Evolutionary conservation across 2,797 vertebrate species (phyloP), one percentile per base, ranked within the genome.

Genomic region (Lepilemur septentrionalis): DNA sequence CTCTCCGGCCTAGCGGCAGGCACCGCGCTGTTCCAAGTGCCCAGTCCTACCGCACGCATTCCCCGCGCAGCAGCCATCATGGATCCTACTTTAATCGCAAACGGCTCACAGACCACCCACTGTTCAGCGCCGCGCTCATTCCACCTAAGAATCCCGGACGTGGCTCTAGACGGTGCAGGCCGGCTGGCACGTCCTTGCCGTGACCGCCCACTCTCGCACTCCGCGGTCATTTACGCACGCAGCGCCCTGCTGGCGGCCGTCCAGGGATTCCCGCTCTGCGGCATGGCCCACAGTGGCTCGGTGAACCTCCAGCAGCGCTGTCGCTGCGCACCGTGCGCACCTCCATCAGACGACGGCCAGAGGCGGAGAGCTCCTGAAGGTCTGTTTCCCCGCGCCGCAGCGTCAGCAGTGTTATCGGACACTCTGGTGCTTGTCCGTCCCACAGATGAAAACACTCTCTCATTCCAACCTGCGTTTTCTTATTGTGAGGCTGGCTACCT

Each of bases 241-340:
- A 18, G 25, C 38, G 25, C 41, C 50, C 73, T 46, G 10, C 2
- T 5, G 13, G 23, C 4, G 52, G 25, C 14, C 50, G 46, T 5
- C 5, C 3, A 4, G 48, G 10, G 17, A 46, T 17, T 48, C 12
- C 50, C 23, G 8, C 11, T 20, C 25, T 32, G 43, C 12, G 15
- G 32, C 6, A 7, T 18, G 11, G 9, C 25, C 41, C 18, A 2
- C 20, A 38, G 41, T 0, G 1, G 5, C 5, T 25, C 2, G 1
- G 32, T 18, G 52, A 69, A 41, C 18, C 18, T 48, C 61, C 7
- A 1, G 15, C 30, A 65, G 25, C 17, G 1, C 8, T 23, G 41
- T 18, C 32, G 2, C 48, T 18, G 22, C 50, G 59, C 63, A 32
- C 61, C 3, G 32, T 22, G 32, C 52, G 55, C 1, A 1, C 25